Evolutionary conservation across 2,797 vertebrate genomes (phyloP), one percentile per base, ranked within the genome.

Genomic region (Anabas testudineus): DNA sequence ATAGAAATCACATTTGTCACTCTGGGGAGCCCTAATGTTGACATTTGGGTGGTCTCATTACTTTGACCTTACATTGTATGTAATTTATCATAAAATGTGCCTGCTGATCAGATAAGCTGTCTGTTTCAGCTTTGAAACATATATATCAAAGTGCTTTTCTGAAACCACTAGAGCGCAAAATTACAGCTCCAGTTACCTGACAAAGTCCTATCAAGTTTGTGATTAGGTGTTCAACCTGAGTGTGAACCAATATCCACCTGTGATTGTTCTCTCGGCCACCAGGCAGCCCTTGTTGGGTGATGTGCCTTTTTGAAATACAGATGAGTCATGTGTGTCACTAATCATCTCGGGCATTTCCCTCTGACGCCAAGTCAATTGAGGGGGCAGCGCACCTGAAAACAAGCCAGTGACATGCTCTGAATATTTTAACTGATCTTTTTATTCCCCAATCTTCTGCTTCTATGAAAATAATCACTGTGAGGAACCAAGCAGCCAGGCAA

Each of bases 121-220:
- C 87, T 58, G 76, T 80, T 82, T 81, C 62, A 64, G 72, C 81
- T 76, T 61, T 69, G 78, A 85, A 90, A 90, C 72, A 52, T 76
- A 84, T 83, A 84, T 71, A 89, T 91, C 85, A 91, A 86, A 81
- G 80, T 39, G 70, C 75, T 70, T 86, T 74, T 83, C 74, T 72
- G 81, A 87, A 88, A 81, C 71, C 87, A 80, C 58, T 71, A 67
- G 54, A 74, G 86, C 87, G 56, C 66, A 90, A 92, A 92, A 93
- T 93, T 85, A 88, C 82, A 74, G 71, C 80, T 62, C 24, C 78
- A 51, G 80, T 80, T 75, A 84, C 76, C 83, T 76, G 81, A 82
- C 80, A 69, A 70, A 75, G 78, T 83, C 64, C 81, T 62, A 83
- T 92, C 86, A 83, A 60, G 76, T 86, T 81, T 81, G 68, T 76